Conservation (phyloP, 2,888 invertebrate genomes). For the Noctua janthina region DNA sequence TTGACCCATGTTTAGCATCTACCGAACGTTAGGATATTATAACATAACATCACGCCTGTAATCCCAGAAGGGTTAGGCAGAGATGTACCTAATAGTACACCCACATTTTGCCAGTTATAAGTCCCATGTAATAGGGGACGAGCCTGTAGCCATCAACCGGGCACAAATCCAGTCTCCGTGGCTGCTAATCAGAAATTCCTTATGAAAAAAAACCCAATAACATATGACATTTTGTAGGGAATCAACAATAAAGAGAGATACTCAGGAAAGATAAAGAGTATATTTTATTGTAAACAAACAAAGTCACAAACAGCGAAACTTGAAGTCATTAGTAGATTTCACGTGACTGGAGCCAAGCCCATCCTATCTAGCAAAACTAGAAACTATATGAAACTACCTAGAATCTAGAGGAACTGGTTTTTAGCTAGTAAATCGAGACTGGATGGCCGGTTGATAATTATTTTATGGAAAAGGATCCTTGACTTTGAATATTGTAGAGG, state of each 20-base stretch:
- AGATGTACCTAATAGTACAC: not conserved
- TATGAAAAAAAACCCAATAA: not conserved
- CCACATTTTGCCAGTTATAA: not conserved
- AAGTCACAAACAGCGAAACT: not conserved
- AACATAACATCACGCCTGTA: not conserved
- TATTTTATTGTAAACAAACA: not conserved
- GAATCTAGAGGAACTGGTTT: constrained; percentile 37
- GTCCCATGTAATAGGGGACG: not conserved
- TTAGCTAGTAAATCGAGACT: not conserved
- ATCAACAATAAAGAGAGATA: constrained; percentile 1
- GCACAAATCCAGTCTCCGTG: not conserved
- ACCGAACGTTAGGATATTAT: not conserved
- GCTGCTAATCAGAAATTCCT: not conserved
- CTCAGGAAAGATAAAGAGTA: not conserved
- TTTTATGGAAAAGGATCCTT: constrained; percentile 1
- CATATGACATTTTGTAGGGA: not conserved
- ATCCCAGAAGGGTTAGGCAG: not conserved
- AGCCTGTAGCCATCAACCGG: not conserved
- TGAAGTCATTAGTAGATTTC: constrained; percentile 26
- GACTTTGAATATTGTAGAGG: not conserved
- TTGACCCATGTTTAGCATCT: not conserved
- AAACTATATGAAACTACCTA: constrained; percentile 16
- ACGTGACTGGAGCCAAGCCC: constrained; percentile 7
- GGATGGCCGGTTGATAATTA: not conserved
- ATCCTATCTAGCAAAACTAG: not conserved